Base-by-base conservation (phyloP, 2,113 vertebrate species). In the Smithornis capensis region DNA sequence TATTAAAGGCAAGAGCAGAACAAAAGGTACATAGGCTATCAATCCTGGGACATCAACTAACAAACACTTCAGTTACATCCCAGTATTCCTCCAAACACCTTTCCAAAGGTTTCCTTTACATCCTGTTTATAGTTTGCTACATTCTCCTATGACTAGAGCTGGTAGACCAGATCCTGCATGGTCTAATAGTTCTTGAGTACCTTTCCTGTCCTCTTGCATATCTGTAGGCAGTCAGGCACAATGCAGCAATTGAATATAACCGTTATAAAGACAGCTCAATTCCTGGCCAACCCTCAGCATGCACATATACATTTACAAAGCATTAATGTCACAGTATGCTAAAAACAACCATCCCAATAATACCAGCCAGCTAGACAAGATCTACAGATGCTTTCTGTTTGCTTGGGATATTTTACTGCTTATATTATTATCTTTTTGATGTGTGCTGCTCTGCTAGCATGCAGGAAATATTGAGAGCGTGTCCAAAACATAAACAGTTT, bases 391-490 rank as follows among this genome's bases (percentile, higher is more conserved):
- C 87, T 95, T 95, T 97, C 87, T 96, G 82, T 96, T 97, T 97
- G 95, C 95, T 95, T 97, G 96, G 94, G 75, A 74, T 96, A 91
- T 94, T 97, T 98, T 97, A 97, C 84, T 97, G 95, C 94, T 96
- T 88, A 62, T 94, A 91, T 91, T 94, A 94, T 93, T 97, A 92
- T 44, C 94, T 87, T 89, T 84, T 76, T 90, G 53, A 94, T 93
- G 64, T 65, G 52, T 7, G 21, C 90, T 92, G 73, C 60, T 95
- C 77, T 83, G 90, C 71, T 35, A 94, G 79, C 56, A 69, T 79
- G 82, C 73, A 96, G 70, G 83, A 95, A 96, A 95, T 91, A 97
- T 4, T 96, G 89, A 90, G 65, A 94, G 71, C 12, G 1, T 96
- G 59, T 88, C 93, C 81, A 89, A 69, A 92, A 68, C 62, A 69